Conservation (phyloP, 2,113 vertebrate genomes). For the Chaetodon auriga region DNA sequence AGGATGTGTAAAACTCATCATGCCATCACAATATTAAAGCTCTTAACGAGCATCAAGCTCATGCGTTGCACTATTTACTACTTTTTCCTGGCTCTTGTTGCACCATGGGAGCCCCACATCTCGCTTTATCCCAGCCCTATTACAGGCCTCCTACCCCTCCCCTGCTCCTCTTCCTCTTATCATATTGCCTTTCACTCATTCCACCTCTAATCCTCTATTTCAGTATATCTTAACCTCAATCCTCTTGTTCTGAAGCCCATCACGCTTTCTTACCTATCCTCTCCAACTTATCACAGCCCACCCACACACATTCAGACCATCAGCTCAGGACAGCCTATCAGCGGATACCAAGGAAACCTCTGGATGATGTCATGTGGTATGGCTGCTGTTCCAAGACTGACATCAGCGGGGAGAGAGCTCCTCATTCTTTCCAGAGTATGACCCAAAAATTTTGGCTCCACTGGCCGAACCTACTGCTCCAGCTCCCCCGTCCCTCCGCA, state of each 20-base stretch:
- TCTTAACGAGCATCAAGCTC: constrained; percentile 61
- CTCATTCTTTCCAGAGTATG: constrained; percentile 85
- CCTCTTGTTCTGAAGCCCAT: background rate
- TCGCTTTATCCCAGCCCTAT: constrained; percentile 12
- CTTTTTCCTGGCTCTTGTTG: constrained; percentile 72
- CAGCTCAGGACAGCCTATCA: constrained; percentile 52
- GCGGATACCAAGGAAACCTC: constrained; percentile 53
- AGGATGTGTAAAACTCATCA: constrained; percentile 58
- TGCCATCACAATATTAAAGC: constrained; percentile 47
- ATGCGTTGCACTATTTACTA: constrained; percentile 64
- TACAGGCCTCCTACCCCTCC: constrained; percentile 24
- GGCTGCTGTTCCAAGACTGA: constrained; percentile 76
- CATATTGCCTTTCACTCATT: constrained; percentile 13
- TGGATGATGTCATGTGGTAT: constrained; percentile 75
- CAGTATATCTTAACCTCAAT: background rate
- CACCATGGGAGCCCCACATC: constrained; percentile 18
- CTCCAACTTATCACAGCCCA: background rate
- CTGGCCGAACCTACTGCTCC: constrained; percentile 32
- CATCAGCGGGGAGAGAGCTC: constrained; percentile 72
- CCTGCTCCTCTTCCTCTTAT: constrained; percentile 15
- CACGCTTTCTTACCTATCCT: background rate
- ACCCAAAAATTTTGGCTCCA: constrained; percentile 56
- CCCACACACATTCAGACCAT: constrained; percentile 9
- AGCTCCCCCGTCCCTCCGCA: constrained; percentile 11
- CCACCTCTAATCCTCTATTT: constrained; percentile 31